Evolutionary conservation across 2,113 vertebrate species (phyloP), one percentile per base, ranked within the genome.

Genomic region (Pithys albifrons): DNA sequence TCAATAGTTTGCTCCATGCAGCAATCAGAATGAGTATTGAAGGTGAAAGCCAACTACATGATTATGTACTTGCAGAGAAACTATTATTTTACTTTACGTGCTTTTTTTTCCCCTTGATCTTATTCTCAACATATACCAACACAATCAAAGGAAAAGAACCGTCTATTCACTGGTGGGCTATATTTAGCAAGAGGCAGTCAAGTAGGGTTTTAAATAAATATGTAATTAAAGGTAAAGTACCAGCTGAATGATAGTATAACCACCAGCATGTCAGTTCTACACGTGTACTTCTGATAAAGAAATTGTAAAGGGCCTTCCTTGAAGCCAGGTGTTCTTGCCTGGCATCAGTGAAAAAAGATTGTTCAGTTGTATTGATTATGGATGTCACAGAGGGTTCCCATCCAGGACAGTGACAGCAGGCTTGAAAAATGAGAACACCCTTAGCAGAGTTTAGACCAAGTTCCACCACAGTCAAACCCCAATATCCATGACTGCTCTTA

Each of bases 121-220:
- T 91, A 66, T 70, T 62, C 27, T 88, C 52, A 41, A 93, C 23
- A 70, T 39, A 73, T 48, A 91, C 58, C 61, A 64, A 93, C 10
- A 79, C 39, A 82, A 84, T 35, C 33, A 83, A 93, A 82, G 66
- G 28, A 95, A 80, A 80, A 80, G n/a, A 74, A 59, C 51, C 80
- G 64, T 14, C 37, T n/a, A 95, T 96, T 86, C 88, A 71, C 48
- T 71, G 46, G 65, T 22, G 46, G 14, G 54, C 91, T 94, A 90
- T 52, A 95, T 88, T 95, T 95, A 91, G 71, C 83, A 88, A 66
- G 61, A 95, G 59, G 25, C 67, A 95, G 75, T 86, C 86, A 92
- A 67, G 76, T 22, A 76, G 27, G 13, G 41, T 64, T 45, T 7
- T 15, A 22, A 33, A 89, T 10, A n/a, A 55, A 57, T 39, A 51